These are phyloP conservation scores for Cephonodes hylas DNA, from an alignment of 2,888 invertebrate genomes.

Conservation along the genomic window DNA sequence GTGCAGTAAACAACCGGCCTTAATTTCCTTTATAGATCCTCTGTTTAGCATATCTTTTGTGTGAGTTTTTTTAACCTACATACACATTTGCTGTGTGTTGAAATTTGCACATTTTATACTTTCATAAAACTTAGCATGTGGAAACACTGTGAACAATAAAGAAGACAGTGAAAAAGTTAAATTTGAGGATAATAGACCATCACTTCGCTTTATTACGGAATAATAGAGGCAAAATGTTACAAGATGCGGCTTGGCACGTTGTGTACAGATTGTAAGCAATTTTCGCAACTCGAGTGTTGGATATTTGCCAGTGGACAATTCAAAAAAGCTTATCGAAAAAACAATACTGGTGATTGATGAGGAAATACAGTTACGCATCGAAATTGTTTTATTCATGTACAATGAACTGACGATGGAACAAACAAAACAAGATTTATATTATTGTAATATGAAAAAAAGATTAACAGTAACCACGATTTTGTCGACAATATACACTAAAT, in stretches of 20 bases:
- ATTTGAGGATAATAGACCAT: not conserved
- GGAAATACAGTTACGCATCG: not conserved
- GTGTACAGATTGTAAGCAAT: conserved; percentile 17
- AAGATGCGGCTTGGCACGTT: conserved; percentile 11
- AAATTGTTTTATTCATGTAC: not conserved
- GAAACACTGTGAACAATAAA: not conserved
- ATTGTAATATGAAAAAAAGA: not conserved
- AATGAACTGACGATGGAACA: not conserved
- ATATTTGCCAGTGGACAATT: conserved; percentile 20
- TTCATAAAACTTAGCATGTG: not conserved
- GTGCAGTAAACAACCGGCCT: not conserved
- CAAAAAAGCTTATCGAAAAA: conserved; percentile 13
- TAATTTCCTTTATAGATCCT: not conserved
- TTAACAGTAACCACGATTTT: too few species aligned
- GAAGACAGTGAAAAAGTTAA: not conserved
- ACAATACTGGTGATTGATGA: conserved; percentile 10
- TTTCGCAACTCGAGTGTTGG: conserved; percentile 21
- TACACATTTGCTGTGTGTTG: not conserved
- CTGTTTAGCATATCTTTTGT: not conserved
- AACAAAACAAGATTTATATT: not conserved
- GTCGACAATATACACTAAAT: too few species aligned
- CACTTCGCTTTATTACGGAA: not conserved
- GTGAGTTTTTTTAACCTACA: not conserved
- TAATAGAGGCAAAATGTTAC: not conserved
- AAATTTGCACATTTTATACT: not conserved